phyloP scores from a whole-genome alignment of 2,797 vertebrate species.

The Hippocampus kuda region DNA sequence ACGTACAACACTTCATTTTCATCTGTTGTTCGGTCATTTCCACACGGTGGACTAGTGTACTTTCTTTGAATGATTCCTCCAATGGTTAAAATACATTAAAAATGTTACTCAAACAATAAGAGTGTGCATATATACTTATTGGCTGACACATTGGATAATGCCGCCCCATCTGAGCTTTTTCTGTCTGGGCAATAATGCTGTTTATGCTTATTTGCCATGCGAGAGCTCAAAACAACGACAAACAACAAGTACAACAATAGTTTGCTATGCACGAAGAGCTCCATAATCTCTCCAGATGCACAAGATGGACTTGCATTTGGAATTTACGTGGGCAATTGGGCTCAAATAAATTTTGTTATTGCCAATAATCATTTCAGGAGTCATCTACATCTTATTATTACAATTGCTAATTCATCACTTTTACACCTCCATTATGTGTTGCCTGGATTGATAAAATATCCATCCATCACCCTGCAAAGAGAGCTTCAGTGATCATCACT shows the following conservation, averaged over 20 bases:
- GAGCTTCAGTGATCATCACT: constrained; percentile 4
- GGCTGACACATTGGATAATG: neutral
- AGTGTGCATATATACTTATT: neutral
- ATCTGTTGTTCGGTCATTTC: neutral
- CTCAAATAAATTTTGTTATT: constrained; percentile 4
- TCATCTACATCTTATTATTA: constrained; percentile 11
- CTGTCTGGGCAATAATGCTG: neutral
- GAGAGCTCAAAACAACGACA: neutral
- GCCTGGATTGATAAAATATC: constrained; percentile 18
- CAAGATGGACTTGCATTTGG: constrained; percentile 1
- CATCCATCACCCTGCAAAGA: constrained; percentile 25
- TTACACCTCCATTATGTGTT: constrained; percentile 21
- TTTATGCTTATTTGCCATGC: neutral
- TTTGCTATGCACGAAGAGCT: neutral
- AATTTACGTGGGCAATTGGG: neutral
- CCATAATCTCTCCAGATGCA: constrained; percentile 26
- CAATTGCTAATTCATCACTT: constrained; percentile 22
- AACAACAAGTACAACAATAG: constrained; percentile 5
- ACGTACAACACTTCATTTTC: neutral
- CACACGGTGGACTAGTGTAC: neutral
- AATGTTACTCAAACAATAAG: no score
- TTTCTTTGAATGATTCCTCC: no score
- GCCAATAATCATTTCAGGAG: constrained; percentile 2
- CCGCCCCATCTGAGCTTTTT: neutral
- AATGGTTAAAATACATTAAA: no score